Percentiles rank a stretch among this genome's conserved stretches.
Conservation (phyloP, 35 echinoderm and acorn worm genomes). For the Heliocidaris tuberculata region DNA sequence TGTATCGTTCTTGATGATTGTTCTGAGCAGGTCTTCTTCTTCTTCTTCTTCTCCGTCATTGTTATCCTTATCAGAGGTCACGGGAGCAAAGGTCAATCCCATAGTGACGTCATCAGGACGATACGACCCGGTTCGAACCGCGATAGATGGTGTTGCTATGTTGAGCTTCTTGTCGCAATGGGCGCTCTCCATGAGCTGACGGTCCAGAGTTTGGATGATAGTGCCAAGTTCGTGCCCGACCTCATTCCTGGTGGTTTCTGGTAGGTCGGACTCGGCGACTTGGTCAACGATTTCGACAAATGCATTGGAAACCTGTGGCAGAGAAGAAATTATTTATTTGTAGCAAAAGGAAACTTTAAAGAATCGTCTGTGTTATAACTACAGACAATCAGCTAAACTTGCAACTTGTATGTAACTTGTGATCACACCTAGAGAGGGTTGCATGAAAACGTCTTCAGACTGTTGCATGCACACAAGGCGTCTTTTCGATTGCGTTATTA, state of each 20-base stretch:
- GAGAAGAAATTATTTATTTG: too few relatives aligned
- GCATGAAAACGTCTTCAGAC: too few relatives aligned
- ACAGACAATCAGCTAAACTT: too few relatives aligned
- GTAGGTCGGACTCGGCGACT: neutral
- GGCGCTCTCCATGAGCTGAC: slow-evolving; percentile 13
- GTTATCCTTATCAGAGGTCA: slow-evolving; percentile 18
- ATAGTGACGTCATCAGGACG: slow-evolving; percentile 12
- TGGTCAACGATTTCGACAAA: slow-evolving; percentile 27
- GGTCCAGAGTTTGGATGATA: slow-evolving; percentile 17
- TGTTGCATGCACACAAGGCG: too few relatives aligned
- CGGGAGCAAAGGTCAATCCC: slow-evolving; percentile 19
- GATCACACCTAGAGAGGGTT: too few relatives aligned
- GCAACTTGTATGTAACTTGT: too few relatives aligned
- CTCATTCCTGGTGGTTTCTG: neutral
- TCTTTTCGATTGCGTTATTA: too few relatives aligned
- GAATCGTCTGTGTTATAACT: too few relatives aligned
- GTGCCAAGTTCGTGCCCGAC: neutral
- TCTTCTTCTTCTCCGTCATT: neutral
- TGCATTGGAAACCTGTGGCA: slow-evolving; percentile 13
- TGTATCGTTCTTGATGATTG: slow-evolving; percentile 18
- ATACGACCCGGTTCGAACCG: neutral
- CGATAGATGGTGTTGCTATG: neutral
- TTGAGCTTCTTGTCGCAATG: neutral
- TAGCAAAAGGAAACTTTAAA: too few relatives aligned
- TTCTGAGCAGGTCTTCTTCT: neutral